phyloP scores from a whole-genome alignment of 1,140 invertebrate genomes.

The Bicyclus anynana region DNA sequence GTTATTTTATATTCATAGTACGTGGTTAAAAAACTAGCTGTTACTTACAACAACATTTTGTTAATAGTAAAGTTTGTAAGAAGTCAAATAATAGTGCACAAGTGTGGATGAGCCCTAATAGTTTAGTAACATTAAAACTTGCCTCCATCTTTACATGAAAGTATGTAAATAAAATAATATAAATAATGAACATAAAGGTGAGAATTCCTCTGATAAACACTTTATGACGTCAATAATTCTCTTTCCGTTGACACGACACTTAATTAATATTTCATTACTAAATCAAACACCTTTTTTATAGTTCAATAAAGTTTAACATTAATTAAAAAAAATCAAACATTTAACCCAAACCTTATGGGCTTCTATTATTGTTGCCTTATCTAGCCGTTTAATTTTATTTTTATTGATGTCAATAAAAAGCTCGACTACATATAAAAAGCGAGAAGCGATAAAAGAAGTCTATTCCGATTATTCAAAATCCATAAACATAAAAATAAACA shows the following conservation, averaged over 20 bases:
- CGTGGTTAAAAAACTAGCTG: no score
- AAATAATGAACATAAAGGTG: conserved; percentile 16
- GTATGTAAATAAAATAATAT: conserved; percentile 6
- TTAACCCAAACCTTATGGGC: conserved; percentile 16
- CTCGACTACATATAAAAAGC: conserved; percentile 21
- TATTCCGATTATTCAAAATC: conserved; percentile 15
- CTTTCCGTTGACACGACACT: conserved; percentile 15
- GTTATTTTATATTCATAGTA: no score
- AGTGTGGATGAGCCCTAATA: no score
- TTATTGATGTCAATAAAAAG: conserved; percentile 26
- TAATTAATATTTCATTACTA: conserved; percentile 17
- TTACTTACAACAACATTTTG: no score
- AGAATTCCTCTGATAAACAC: conserved; percentile 21
- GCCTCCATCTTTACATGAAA: not conserved
- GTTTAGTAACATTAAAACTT: no score
- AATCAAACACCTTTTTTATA: conserved; percentile 23
- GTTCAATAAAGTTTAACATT: conserved; percentile 21
- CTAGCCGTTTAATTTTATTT: conserved; percentile 24
- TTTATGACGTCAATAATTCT: conserved; percentile 22
- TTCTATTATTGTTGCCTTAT: conserved; percentile 22
- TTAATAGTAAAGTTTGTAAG: no score
- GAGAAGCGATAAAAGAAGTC: conserved; percentile 22
- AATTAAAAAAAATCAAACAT: conserved; percentile 22
- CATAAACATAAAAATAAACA: conserved; percentile 18
- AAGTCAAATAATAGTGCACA: no score